These are phyloP conservation scores for Chrysaora quinquecirrha DNA, from an alignment of 30 jellyfish, hydroid and myxozoan genomes.

Conservation along the genomic window DNA sequence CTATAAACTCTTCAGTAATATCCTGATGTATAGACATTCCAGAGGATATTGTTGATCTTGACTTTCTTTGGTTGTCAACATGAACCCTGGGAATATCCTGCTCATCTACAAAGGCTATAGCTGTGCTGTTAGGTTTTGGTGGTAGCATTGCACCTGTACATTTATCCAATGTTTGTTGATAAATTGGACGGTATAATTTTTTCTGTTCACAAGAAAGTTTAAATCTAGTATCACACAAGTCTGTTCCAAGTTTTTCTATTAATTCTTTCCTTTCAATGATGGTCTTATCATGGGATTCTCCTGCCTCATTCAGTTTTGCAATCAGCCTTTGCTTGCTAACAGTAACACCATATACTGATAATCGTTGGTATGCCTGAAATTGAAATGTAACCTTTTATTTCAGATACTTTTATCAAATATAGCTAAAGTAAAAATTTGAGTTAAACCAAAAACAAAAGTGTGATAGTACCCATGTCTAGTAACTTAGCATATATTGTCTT, in stretches of 20 bases:
- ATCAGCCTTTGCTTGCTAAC: slow-evolving; percentile 35
- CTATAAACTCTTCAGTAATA: background rate
- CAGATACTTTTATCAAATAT: too few relatives aligned
- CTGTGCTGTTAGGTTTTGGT: background rate
- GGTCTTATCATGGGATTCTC: slow-evolving; percentile 11
- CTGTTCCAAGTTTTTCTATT: slow-evolving; percentile 1
- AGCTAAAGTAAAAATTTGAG: too few relatives aligned
- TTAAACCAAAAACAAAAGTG: too few relatives aligned
- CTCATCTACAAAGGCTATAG: background rate
- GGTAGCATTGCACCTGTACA: background rate
- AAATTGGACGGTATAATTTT: background rate
- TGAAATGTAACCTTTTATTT: too few relatives aligned
- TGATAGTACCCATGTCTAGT: too few relatives aligned
- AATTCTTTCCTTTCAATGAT: slow-evolving; percentile 21
- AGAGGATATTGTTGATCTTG: background rate
- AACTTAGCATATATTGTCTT: too few relatives aligned
- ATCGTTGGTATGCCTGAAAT: slow-evolving; percentile 33
- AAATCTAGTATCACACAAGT: background rate
- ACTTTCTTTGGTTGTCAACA: background rate
- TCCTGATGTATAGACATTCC: background rate
- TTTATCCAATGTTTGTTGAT: background rate
- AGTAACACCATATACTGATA: slow-evolving; percentile 22
- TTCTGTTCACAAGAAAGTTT: background rate
- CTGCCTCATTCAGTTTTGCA: slow-evolving; percentile 34
- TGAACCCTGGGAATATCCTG: background rate